Conservation (phyloP, 1,140 invertebrate species). For the Drosophila funebris region DNA sequence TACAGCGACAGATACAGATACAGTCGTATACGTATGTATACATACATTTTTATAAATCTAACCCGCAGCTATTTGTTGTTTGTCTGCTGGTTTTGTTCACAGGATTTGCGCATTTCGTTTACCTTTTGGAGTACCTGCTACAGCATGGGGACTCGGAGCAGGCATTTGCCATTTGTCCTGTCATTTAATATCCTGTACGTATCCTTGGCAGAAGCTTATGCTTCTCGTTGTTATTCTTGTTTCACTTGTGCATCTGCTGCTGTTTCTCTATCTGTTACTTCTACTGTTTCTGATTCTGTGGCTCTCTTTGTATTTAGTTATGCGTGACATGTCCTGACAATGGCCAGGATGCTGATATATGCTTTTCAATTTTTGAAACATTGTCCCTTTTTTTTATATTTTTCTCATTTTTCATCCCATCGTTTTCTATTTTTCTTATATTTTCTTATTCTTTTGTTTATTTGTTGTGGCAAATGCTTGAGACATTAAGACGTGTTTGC, state of each 20-base stretch:
- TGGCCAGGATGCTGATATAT: constrained; percentile 71
- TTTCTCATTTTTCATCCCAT: background rate
- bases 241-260: constrained; percentile 8
- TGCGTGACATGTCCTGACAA: constrained; percentile 62
- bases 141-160: constrained; percentile 7
- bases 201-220: constrained; percentile 70
- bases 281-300: constrained; percentile 23
- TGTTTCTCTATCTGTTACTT: constrained; percentile 4
- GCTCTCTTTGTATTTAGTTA: constrained; percentile 49
- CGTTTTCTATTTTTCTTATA: background rate
- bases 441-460: constrained; percentile 17
- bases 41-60: constrained; percentile 61
- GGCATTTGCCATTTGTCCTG: constrained; percentile 69
- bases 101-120: constrained; percentile 56
- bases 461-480: constrained; percentile 33
- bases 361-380: constrained; percentile 69
- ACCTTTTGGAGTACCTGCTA: constrained; percentile 17
- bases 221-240: constrained; percentile 25
- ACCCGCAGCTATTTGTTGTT: constrained; percentile 55
- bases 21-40: background rate
- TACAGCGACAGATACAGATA: constrained; percentile 7
- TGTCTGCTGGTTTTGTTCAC: constrained; percentile 35
- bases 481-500: constrained; percentile 39
- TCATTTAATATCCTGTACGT: constrained; percentile 72
- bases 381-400: constrained; percentile 20